Evolutionary conservation across 2,888 invertebrate genomes (phyloP), one percentile per base, ranked within the genome.

Genomic region (Perdita meconis): DNA sequence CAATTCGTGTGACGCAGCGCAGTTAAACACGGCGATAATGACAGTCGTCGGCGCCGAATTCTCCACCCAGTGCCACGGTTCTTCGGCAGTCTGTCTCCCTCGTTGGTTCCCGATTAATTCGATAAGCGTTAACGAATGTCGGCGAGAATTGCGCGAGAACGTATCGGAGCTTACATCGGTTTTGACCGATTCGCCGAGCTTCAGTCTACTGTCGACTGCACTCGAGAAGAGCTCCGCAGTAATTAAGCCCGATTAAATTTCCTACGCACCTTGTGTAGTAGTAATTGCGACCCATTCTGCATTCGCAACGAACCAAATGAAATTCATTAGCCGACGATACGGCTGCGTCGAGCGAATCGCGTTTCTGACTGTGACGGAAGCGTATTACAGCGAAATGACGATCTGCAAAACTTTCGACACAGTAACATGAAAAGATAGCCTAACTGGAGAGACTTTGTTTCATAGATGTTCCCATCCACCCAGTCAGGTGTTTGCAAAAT

Each of bases 161-260:
- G 51, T 57, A 69, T 76, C 69, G 57, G n/a, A 47, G 60, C 74
- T 69, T 68, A 72, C 70, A 75, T 74, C 61, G 78, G 67, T 73
- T n/a, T 82, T 85, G 70, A 79, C 82, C 81, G 79, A 80, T 81
- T 79, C 82, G 78, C 75, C 66, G 74, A 73, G 77, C 69, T 80
- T 84, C 73, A 79, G 77, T 82, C 81, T 79, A 78, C 84, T 84
- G 81, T 81, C 85, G 83, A 71, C 68, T 72, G 60, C 74, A 67
- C 81, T 78, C 72, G 80, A 80, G 85, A 84, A 84, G 77, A 75
- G 81, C 77, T 70, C 60, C 66, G 70, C 81, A 73, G 77, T 85
- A 84, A 84, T 84, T 84, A 84, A 84, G 81, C 84, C 71, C 77
- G 85, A 84, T 84, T 85, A 85, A 82, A 82, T 84, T 85, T 82